A percentile compares a stretch with the other conserved stretches of the same genome.
Evolutionary conservation across 2,797 vertebrate genomes (phyloP).

Genomic region (Trachops cirrhosus): DNA sequence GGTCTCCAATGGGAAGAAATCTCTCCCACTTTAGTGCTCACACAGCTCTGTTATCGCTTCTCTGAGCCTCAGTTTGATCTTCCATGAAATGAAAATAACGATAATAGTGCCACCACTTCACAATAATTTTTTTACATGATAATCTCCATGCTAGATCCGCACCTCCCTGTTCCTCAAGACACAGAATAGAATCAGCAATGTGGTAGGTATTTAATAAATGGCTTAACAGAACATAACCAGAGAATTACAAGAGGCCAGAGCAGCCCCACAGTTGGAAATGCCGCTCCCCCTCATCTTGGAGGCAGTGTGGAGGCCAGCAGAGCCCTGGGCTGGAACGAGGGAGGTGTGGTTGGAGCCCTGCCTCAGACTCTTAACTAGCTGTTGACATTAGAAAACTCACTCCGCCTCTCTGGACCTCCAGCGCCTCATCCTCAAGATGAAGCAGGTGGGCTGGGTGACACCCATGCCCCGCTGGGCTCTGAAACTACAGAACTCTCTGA

Average conservation of each 20-base stretch:
- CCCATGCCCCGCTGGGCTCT: background rate
- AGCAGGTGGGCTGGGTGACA: background rate
- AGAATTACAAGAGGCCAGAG: background rate
- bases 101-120: no score
- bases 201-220: background rate
- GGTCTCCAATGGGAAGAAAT: fast-evolving
- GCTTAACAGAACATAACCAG: background rate
- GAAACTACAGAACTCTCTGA: background rate
- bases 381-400: background rate
- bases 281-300: background rate
- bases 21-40: background rate
- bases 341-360: fast-evolving
- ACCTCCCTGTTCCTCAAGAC: background rate
- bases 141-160: background rate
- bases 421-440: background rate
- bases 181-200: background rate
- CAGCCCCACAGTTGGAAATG: background rate
- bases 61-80: background rate
- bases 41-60: fast-evolving
- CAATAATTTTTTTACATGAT: background rate
- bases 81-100: background rate
- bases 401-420: background rate
- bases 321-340: background rate
- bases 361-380: background rate
- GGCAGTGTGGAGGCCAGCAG: background rate